Evolutionary conservation across 2,888 invertebrate species (phyloP).

Genomic region (Perithous albicinctus): DNA sequence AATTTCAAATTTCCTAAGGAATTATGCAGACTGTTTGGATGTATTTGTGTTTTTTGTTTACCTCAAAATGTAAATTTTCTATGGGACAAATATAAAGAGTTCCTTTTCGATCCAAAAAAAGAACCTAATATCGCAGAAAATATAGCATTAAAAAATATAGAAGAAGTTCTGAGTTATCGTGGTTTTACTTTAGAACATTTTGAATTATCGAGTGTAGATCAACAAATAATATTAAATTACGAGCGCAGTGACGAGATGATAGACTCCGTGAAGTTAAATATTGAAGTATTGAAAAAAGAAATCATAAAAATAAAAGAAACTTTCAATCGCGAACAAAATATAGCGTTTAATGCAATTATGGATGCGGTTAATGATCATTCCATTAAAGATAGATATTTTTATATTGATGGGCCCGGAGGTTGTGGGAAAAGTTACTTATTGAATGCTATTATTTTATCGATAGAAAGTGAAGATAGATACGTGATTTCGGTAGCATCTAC

Average conservation of each 20-base stretch:
- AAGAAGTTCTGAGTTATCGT: constrained; percentile 10
- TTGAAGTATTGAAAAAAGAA: constrained; percentile 10
- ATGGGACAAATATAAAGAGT: constrained; percentile 48
- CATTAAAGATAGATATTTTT: too few relatives aligned
- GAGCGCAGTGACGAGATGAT: neutral
- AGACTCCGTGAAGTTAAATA: neutral
- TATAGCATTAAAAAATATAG: constrained; percentile 32
- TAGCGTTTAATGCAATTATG: constrained; percentile 6
- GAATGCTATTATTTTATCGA: too few relatives aligned
- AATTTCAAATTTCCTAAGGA: constrained; percentile 42
- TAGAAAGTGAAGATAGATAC: too few relatives aligned
- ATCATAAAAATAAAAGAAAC: constrained; percentile 1
- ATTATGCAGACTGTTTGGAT: constrained; percentile 45
- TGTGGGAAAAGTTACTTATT: too few relatives aligned
- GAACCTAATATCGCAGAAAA: neutral
- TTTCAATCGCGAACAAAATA: too few relatives aligned
- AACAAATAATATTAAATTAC: constrained; percentile 1
- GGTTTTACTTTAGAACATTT: neutral
- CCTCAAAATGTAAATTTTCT: constrained; percentile 49
- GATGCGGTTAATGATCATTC: too few relatives aligned
- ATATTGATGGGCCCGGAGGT: too few relatives aligned
- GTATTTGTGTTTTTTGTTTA: constrained; percentile 52
- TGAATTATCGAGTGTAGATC: constrained; percentile 13
- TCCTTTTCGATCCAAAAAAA: constrained; percentile 36
- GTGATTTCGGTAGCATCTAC: too few relatives aligned